phyloP scores from a whole-genome alignment of 2,888 invertebrate genomes.

The Caenorhabditis doughertyi region DNA sequence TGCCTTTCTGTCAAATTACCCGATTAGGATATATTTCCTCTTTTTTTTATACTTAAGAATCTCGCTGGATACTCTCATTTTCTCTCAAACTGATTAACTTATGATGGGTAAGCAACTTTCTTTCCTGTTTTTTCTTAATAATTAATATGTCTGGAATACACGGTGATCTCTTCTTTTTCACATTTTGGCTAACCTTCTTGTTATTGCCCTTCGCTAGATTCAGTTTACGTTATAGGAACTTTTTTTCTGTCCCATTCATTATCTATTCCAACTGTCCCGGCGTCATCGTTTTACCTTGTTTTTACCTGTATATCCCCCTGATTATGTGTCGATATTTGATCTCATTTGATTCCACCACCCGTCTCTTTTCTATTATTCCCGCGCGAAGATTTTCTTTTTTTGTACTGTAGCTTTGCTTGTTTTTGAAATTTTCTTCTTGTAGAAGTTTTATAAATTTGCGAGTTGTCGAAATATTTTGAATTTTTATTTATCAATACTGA shows the following conservation, averaged over 20 bases:
- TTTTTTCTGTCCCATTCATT: too few species aligned
- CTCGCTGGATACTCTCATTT: constrained; percentile 17
- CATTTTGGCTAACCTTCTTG: too few species aligned
- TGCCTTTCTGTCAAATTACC: constrained; percentile 6
- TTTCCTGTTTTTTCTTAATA: background rate
- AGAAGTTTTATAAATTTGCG: background rate
- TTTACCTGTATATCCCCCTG: background rate
- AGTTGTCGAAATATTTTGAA: background rate
- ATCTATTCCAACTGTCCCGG: too few species aligned
- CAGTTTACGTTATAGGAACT: too few species aligned
- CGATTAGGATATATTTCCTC: background rate
- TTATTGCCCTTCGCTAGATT: too few species aligned
- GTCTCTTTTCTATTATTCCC: background rate
- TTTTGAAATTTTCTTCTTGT: background rate
- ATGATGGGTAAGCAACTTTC: background rate
- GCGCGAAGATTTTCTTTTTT: background rate
- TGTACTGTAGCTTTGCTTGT: background rate
- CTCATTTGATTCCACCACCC: constrained; percentile 5
- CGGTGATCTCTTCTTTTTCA: too few species aligned
- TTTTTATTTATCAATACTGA: constrained; percentile 3
- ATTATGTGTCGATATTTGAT: constrained; percentile 27
- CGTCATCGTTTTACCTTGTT: background rate
- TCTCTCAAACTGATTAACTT: constrained; percentile 29
- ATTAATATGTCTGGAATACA: too few species aligned
- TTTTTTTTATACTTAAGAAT: background rate